phyloP scores from a whole-genome alignment of 2,797 vertebrate species.

The Chelmon rostratus region DNA sequence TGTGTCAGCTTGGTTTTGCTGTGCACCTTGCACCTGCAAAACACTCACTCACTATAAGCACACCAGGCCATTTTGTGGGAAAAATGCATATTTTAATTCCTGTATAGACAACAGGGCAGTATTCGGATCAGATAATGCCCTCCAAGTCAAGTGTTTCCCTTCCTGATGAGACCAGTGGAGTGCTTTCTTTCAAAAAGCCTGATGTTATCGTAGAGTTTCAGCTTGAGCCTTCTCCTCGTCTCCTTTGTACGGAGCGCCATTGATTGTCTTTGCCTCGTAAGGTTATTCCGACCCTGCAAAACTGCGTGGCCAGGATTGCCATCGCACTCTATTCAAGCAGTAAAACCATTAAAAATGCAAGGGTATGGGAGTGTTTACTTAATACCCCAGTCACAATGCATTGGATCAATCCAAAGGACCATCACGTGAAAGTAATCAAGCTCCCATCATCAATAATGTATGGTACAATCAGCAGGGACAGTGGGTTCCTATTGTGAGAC shows the following conservation, averaged over 20 bases:
- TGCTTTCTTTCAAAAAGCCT: slow-evolving; percentile 26
- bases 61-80: slow-evolving; percentile 53
- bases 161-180: slow-evolving; percentile 31
- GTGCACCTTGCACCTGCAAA: not conserved
- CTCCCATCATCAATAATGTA: slow-evolving; percentile 85
- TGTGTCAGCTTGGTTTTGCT: not conserved
- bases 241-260: slow-evolving; percentile 53
- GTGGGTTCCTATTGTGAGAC: slow-evolving; percentile 72
- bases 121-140: slow-evolving; percentile 35
- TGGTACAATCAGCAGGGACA: slow-evolving; percentile 67
- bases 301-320: slow-evolving; percentile 11
- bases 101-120: not conserved
- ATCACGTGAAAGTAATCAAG: slow-evolving; percentile 81
- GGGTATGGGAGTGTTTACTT: slow-evolving; percentile 72
- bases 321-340: slow-evolving; percentile 66
- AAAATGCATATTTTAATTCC: slow-evolving; percentile 5
- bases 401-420: slow-evolving; percentile 64
- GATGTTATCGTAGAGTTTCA: slow-evolving; percentile 42
- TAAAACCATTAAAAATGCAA: slow-evolving; percentile 82
- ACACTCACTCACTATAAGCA: slow-evolving; percentile 13
- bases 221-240: slow-evolving; percentile 29
- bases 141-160: slow-evolving; percentile 18
- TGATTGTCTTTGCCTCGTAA: slow-evolving; percentile 38
- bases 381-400: slow-evolving; percentile 71
- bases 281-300: slow-evolving; percentile 45